Base-by-base conservation (phyloP, 2,888 invertebrate species). In the Druceiella hillmani region DNA sequence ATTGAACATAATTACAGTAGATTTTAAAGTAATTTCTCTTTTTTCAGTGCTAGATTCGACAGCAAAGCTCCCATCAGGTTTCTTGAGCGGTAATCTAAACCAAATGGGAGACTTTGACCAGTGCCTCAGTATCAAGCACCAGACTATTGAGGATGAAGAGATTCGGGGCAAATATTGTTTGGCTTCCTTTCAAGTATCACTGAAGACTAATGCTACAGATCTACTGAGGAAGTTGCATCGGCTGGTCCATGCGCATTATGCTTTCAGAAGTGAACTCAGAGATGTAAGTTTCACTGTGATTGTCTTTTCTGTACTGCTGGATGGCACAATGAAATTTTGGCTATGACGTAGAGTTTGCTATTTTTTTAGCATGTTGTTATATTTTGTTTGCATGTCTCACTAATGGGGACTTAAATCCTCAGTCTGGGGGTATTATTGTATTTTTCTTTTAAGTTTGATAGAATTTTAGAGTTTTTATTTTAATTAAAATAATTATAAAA, bases 51-150 rank as follows among this genome's bases (percentile, higher is more conserved):
- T 79, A 53, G 83, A 83, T 56, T 77, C 83, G n/a, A 76, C 80
- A 3, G 83, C 81, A 2, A 83, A 83, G 57, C 66, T 78, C 4
- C 78, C 83, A 1, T 74, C 83, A 1, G 83, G 83, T 17, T 69
- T 83, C 27, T 58, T 83, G 12, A 79, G 72, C 50, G 83, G 83
- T 6, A 83, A 83, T 50, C 74, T 75, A 4, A 81, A 83, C 61
- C 83, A 83, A 50, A 76, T 76, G 33, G 83, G 83, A 0, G 81
- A 83, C 59, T 82, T 76, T 50, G 81, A 83, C 59, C 78, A 81
- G 54, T 83, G 83, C 53, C 59, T 83, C 42, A 64, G 64, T 46
- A 56, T 75, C 17, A 57, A 54, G 54, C 49, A 48, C 27, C 7
- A 11, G 13, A 4, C 9, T 27, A n/a, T n/a, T n/a, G 27, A 11